Conservation (phyloP, 2,797 vertebrate species). For the Melanotaenia trifasciata region DNA sequence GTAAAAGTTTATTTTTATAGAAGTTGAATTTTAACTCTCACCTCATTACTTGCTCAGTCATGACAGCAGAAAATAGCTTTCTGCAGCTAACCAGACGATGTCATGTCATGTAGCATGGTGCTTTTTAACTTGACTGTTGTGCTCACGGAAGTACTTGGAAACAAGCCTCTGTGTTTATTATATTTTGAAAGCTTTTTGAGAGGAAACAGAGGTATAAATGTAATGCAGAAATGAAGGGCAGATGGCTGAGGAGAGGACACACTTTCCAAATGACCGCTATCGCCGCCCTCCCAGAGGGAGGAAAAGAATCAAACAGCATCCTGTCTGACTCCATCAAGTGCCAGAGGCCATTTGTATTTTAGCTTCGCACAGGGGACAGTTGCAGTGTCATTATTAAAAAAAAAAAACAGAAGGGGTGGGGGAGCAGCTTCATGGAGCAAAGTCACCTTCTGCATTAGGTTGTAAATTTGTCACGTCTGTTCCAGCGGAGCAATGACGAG, state of each 20-base stretch:
- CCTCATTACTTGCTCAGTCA: not conserved
- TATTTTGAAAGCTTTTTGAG: conserved; percentile 11
- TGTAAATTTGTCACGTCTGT: conserved; percentile 23
- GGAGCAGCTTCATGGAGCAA: conserved; percentile 5
- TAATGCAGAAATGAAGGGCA: conserved; percentile 49
- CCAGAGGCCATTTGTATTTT: conserved; percentile 40
- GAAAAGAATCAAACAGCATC: conserved; percentile 29
- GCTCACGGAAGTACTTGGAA: conserved; percentile 9
- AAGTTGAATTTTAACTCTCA: conserved; percentile 18
- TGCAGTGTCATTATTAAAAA: conserved; percentile 12
- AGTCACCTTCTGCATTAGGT: conserved; percentile 23
- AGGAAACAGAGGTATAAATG: conserved; percentile 19
- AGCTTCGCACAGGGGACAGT: conserved; percentile 25
- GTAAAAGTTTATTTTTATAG: conserved; percentile 11
- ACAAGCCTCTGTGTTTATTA: conserved; percentile 23
- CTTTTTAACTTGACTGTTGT: not conserved
- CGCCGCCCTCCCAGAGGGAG: conserved; percentile 33
- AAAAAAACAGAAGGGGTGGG: conserved; percentile 5
- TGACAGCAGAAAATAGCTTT: not conserved
- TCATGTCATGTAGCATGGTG: conserved; percentile 4
- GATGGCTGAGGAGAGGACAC: conserved; percentile 31
- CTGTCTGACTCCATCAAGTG: conserved; percentile 37
- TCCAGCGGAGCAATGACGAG: conserved; percentile 94
- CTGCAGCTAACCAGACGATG: not conserved
- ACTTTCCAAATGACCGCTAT: conserved; percentile 42